Evolutionary conservation across 2,797 vertebrate genomes (phyloP), one percentile per base, ranked within the genome.

Genomic region (Hydrophis major): DNA sequence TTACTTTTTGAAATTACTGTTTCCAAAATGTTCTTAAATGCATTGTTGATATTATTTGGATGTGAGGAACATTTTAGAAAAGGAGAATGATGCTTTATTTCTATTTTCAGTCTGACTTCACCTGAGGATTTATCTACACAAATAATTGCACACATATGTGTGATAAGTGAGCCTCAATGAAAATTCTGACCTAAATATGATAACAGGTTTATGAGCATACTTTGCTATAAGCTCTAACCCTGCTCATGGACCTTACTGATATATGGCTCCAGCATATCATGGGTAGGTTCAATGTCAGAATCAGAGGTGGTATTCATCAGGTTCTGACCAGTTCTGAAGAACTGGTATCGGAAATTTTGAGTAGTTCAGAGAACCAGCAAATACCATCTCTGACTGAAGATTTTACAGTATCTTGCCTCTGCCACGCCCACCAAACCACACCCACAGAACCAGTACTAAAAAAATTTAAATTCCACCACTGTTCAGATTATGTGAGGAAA

Each of bases 1-100:
- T 60, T 94, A 87, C 56, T n/a, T 93, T 92, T 1, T n/a, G 95
- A 91, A 86, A 42, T 94, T 37, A 25, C 28, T n/a, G 8, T 50
- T 90, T 93, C 86, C 22, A 90, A 88, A 2, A 69, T 69, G 32
- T 63, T 90, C 13, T 88, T 59, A 4, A 42, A 28, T 57, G 66
- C 28, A 22, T 53, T 10, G 87, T 28, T 69, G 50, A 93, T 13
- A 12, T 1, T 28, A 14, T 53, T 56, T 87, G 5, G 6, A 91
- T 91, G 6, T 20, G 32, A 87, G 18, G 4, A 57, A 83, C 63
- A 16, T 69, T 57, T 88, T 57, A 28, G 63, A 90, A 69, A 90
- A 1, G 37, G n/a, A 63, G 22, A 91, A 12, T 56, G 14, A 42
- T 61, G 47, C 16, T 27, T 25, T 14, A 42, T n/a, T 25, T 32